These are phyloP conservation scores for Dasyornis broadbenti DNA, from an alignment of 2,113 vertebrate genomes.

Conservation along the genomic window DNA sequence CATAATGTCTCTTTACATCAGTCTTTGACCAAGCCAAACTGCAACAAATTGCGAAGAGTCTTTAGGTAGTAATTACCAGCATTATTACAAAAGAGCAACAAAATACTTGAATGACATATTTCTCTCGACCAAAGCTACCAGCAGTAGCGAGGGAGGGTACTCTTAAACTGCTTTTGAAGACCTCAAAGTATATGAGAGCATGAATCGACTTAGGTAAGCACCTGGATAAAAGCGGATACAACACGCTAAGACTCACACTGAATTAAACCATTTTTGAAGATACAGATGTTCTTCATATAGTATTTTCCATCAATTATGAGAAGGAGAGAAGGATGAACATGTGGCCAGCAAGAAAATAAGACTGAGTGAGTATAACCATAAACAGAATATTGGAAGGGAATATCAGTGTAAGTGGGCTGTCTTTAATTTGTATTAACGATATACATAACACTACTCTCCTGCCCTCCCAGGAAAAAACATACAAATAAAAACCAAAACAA, in stretches of 20 bases:
- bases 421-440: not conserved
- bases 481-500: not conserved
- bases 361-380: not conserved
- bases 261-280: not conserved
- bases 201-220: not conserved
- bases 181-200: not conserved
- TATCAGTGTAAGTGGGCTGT: not conserved
- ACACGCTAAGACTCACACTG: not conserved
- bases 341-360: not conserved
- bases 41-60: not conserved
- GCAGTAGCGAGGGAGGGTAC: not conserved
- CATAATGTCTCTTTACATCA: conserved; percentile 15
- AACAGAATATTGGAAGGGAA: not conserved
- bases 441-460: not conserved
- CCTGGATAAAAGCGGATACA: not conserved
- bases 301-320: not conserved
- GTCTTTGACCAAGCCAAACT: conserved; percentile 39
- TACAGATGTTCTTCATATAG: not conserved
- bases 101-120: not conserved
- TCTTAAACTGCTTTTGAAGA: not conserved
- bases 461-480: not conserved
- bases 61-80: conserved; percentile 25
- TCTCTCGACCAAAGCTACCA: not conserved
- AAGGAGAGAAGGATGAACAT: not conserved
- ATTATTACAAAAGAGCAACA: not conserved